Base-by-base conservation (phyloP, 2,113 vertebrate species). In the Alaudala cheleensis region DNA sequence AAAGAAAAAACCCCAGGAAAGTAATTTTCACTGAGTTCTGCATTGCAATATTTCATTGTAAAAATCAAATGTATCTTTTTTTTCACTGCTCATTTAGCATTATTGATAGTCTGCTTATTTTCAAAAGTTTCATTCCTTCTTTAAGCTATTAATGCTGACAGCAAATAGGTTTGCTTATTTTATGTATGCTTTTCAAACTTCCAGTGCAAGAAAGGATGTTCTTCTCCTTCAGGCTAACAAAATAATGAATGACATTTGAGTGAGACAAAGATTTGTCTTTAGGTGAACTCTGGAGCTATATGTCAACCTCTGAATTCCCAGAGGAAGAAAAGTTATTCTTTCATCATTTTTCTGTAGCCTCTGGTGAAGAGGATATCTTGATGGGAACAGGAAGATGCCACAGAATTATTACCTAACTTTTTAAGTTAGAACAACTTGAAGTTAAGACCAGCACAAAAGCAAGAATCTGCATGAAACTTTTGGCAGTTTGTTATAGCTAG, bases 181-280 rank as follows among this genome's bases (percentile, higher is more conserved):
- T 51, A 60, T 77, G 44, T 18, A 80, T 54, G 16, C 8, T 70
- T 88, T 49, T 92, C 56, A 54, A 81, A 51, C 10, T 81, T 88
- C 10, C n/a, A 74, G 24, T 56, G 34, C 13, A 74, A 81, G 53
- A 81, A 90, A 78, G 9, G 24, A 81, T 78, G 49, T 25, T 90
- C 21, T 67, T 72, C 25, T 88, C 56, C 74, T 88, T 77, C 39
- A 81, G 86, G 81, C 49, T 92, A 86, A 86, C 57, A 86, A 88
- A 91, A 73, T 73, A 95, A 90, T 82, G 82, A 96, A 87, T 90
- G 81, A 85, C 53, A 85, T 93, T 91, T 79, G 57, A 90, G 69
- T 67, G 82, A 93, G 85, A 65, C 58, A 82, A 91, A 92, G 25
- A 93, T 95, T 85, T 92, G 37, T 94, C 70, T 91, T 94, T 37